Conservation (phyloP, 2,797 vertebrate species). For the Protonibea diacanthus region DNA sequence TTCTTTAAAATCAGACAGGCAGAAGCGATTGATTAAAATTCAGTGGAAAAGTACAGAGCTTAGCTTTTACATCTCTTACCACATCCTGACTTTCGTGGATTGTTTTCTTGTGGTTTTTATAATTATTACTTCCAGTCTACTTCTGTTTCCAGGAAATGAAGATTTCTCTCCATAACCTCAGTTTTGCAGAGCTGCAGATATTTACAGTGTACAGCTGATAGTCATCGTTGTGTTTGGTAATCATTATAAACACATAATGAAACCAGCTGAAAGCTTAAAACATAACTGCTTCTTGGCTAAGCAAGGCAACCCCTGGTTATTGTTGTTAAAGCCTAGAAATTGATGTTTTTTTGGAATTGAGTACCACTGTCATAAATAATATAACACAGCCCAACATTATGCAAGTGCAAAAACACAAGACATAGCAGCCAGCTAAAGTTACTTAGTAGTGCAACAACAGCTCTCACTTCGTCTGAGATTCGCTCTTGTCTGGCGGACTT, state of each 20-base stretch:
- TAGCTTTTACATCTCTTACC: neutral
- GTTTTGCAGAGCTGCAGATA: neutral
- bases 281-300: neutral
- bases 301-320: neutral
- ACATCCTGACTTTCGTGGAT: neutral
- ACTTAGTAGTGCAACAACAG: too few relatives aligned
- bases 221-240: neutral
- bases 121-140: neutral
- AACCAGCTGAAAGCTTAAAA: neutral
- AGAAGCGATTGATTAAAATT: constrained; percentile 11
- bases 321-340: neutral
- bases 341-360: too few relatives aligned
- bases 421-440: too few relatives aligned
- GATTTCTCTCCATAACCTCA: neutral
- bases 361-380: too few relatives aligned
- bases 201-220: neutral
- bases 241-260: neutral
- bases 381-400: too few relatives aligned
- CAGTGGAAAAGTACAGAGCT: neutral
- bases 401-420: too few relatives aligned
- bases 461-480: too few relatives aligned
- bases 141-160: neutral
- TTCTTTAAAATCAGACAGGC: constrained; percentile 9
- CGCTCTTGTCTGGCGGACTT: too few relatives aligned
- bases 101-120: neutral